phyloP scores from a whole-genome alignment of 92 coral and sea anemone genomes.

The Anthopleura xanthogrammica region DNA sequence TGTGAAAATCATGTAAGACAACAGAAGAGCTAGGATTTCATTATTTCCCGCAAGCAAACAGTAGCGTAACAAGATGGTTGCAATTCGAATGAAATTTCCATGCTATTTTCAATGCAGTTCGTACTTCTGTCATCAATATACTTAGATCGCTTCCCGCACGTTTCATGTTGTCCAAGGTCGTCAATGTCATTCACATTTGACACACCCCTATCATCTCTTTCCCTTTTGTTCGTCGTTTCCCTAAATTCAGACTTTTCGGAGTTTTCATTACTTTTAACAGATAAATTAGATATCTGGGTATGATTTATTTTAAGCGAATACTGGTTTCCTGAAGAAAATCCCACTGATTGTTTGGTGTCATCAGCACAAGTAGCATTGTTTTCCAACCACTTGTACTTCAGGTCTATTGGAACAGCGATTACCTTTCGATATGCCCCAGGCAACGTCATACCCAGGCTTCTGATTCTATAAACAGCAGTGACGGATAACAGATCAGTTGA shows the following conservation, averaged over 20 bases:
- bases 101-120: neutral
- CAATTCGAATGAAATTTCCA: conserved; percentile 64
- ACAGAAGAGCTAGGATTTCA: conserved; percentile 39
- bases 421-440: conserved; percentile 86
- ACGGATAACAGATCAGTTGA: neutral
- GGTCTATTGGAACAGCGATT: conserved; percentile 55
- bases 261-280: neutral
- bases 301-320: neutral
- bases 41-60: conserved; percentile 69
- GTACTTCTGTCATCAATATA: neutral
- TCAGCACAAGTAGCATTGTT: neutral
- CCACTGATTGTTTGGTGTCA: neutral
- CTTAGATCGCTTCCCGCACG: neutral
- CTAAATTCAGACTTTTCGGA: neutral
- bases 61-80: conserved; percentile 81
- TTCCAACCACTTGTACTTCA: conserved; percentile 43
- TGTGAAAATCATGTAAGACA: neutral
- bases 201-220: neutral
- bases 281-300: neutral
- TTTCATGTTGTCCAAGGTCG: neutral
- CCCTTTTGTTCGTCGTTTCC: neutral
- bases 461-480: conserved; percentile 30
- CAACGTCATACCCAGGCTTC: conserved; percentile 62
- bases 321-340: neutral
- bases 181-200: neutral